Evolutionary conservation across 2,797 vertebrate species (phyloP).

Genomic region (Percopsis omiscomaycus): DNA sequence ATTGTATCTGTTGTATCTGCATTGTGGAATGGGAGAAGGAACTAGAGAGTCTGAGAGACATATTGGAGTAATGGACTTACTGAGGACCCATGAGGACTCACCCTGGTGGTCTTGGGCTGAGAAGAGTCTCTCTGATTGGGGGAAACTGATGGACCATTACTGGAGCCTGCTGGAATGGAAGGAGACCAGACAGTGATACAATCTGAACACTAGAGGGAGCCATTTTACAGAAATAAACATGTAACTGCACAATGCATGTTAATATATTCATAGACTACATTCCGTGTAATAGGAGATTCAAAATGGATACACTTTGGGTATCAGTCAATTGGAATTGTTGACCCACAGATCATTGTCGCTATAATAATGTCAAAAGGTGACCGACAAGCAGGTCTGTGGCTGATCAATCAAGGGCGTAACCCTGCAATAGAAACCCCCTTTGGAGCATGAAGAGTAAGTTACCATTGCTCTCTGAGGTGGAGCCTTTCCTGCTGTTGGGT

Average conservation of each 20-base stretch:
- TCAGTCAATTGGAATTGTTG: too few species aligned
- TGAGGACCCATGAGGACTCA: conserved; percentile 46
- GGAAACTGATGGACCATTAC: conserved; percentile 56
- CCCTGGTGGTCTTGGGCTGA: conserved; percentile 81
- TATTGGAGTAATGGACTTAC: not conserved
- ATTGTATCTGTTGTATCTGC: not conserved
- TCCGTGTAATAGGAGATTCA: not conserved
- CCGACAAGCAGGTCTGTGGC: not conserved
- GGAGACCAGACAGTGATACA: not conserved
- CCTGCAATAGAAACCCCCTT: not conserved
- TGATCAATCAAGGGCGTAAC: not conserved
- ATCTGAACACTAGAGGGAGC: conserved; percentile 54
- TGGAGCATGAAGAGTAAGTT: conserved; percentile 23
- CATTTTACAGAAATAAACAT: not conserved
- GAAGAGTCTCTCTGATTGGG: conserved; percentile 73
- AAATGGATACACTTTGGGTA: too few species aligned
- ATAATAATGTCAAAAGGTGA: too few species aligned
- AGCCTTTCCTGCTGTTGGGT: conserved; percentile 53
- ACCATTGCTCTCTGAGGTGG: conserved; percentile 69
- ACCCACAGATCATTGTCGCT: too few species aligned
- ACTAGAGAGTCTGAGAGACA: not conserved
- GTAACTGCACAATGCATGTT: too few species aligned
- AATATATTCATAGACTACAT: too few species aligned
- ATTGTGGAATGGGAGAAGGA: not conserved
- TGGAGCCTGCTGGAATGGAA: conserved; percentile 55